Evolutionary conservation across 1,140 invertebrate genomes (phyloP), one percentile per base, ranked within the genome.

Genomic region (Sarcophaga bullata): DNA sequence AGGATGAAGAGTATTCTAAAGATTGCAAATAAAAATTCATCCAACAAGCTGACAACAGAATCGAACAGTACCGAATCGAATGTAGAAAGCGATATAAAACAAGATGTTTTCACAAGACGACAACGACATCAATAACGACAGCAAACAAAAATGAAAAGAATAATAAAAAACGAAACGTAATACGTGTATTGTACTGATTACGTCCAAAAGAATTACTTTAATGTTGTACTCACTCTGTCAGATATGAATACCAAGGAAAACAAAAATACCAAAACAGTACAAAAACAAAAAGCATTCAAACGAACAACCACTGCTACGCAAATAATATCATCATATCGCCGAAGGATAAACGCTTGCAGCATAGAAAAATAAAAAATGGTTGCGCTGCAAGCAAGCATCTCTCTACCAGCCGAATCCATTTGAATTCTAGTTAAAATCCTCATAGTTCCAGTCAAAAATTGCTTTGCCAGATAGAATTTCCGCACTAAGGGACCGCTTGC

Each of bases 131-230:
- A 9, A 58, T 13, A 58, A 68, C 17, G 17, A 49, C 46, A 76
- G n/a, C 9, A 49, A 73, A 15, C 25, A 47, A 37, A 37, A 37
- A 37, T 37, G 25, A 37, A 37, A 73, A 46, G 73, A 37, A 46
- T 73, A 73, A 76, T n/a, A 48, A 76, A 48, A 76, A 6, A n/a
- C n/a, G 5, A 48, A 17, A 76, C 47, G 25, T 37, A 37, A 37
- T 76, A 73, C 73, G 73, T 76, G 73, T 4, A 37, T 19, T 68
- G n/a, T 76, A 50, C 46, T n/a, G 37, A 73, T 73, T 73, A 76
- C 73, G n/a, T 76, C 73, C 73, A 48, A 76, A n/a, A 49, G 73
- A 76, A 76, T 76, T 76, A 76, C 62, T 68, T 68, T 68, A 68
- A 68, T 68, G 62, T 68, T 19, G 62, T 68, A 68, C 62, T 19